Conservation (phyloP, 2,113 vertebrate species). For the Hirundichthys speculiger region DNA sequence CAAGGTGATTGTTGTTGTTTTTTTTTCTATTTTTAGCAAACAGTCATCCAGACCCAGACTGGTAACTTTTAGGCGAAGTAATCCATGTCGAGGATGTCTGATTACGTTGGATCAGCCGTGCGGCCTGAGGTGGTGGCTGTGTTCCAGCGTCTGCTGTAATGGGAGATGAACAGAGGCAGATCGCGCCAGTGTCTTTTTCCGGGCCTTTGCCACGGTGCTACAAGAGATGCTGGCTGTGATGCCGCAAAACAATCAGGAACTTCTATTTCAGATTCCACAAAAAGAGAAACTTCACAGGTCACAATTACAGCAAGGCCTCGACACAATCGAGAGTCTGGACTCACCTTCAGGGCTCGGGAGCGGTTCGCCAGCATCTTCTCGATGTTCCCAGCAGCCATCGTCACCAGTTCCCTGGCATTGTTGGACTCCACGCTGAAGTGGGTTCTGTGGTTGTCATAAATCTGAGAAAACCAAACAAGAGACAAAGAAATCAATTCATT, state of each 20-base stretch:
- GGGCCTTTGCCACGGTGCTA: not conserved
- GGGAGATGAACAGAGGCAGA: constrained; percentile 49
- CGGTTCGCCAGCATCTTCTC: constrained; percentile 90
- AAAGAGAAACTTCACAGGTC: too few species aligned
- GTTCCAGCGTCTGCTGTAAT: constrained; percentile 37
- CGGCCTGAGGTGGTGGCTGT: constrained; percentile 27
- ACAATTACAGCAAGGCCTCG: not conserved
- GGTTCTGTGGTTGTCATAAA: constrained; percentile 82
- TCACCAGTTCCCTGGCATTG: constrained; percentile 87
- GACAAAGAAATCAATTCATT: not conserved
- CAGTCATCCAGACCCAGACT: constrained; percentile 9
- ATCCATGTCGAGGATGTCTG: constrained; percentile 53
- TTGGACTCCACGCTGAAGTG: constrained; percentile 90
- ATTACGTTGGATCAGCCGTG: constrained; percentile 48
- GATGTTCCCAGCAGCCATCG: constrained; percentile 89
- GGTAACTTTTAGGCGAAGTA: constrained; percentile 38
- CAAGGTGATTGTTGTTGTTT: too few species aligned
- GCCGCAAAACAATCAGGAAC: not conserved
- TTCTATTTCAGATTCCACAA: not conserved
- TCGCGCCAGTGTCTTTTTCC: constrained; percentile 24
- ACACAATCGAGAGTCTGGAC: constrained; percentile 25
- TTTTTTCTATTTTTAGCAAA: not conserved
- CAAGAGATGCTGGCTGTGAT: constrained; percentile 6
- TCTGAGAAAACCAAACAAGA: constrained; percentile 78
- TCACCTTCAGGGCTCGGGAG: constrained; percentile 90